Percentiles rank a stretch among this genome's conserved stretches.
These are phyloP conservation scores for Sebastes minor DNA, from an alignment of 2,797 vertebrate genomes.

Conservation along the genomic window DNA sequence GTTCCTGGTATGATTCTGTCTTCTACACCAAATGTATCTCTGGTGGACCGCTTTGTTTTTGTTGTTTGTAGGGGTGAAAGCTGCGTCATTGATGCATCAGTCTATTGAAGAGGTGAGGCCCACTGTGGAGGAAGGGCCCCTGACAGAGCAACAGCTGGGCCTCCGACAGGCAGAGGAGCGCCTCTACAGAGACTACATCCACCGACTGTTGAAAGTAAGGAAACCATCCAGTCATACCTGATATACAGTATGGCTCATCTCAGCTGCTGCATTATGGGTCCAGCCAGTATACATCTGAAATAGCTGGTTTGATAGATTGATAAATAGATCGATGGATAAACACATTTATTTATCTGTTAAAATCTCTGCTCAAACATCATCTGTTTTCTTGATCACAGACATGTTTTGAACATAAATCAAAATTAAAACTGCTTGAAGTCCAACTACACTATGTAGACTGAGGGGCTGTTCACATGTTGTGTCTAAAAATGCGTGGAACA, in stretches of 20 bases:
- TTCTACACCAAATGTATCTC: background rate
- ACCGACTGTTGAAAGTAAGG: slow-evolving; percentile 91
- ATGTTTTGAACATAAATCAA: background rate
- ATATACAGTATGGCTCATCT: background rate
- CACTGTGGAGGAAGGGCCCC: slow-evolving; percentile 78
- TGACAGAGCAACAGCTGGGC: slow-evolving; percentile 94
- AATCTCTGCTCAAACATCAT: background rate
- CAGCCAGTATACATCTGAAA: background rate
- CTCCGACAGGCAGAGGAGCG: slow-evolving; percentile 97
- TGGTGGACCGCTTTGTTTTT: background rate
- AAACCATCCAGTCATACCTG: background rate
- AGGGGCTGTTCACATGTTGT: too few species aligned
- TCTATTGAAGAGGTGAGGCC: slow-evolving; percentile 44
- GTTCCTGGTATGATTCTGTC: background rate
- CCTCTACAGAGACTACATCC: slow-evolving; percentile 95
- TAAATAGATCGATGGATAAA: background rate
- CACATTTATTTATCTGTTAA: background rate
- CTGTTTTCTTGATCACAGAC: background rate
- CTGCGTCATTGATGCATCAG: slow-evolving; percentile 43
- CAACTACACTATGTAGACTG: background rate
- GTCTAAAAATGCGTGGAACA: too few species aligned
- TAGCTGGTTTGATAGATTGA: background rate
- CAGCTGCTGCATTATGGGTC: background rate
- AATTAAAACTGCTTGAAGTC: background rate
- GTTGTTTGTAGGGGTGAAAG: slow-evolving; percentile 56